Percentiles rank a stretch among this genome's conserved stretches.
These are phyloP conservation scores for Amphiprion percula DNA, from an alignment of 2,113 vertebrate species.

Conservation along the genomic window DNA sequence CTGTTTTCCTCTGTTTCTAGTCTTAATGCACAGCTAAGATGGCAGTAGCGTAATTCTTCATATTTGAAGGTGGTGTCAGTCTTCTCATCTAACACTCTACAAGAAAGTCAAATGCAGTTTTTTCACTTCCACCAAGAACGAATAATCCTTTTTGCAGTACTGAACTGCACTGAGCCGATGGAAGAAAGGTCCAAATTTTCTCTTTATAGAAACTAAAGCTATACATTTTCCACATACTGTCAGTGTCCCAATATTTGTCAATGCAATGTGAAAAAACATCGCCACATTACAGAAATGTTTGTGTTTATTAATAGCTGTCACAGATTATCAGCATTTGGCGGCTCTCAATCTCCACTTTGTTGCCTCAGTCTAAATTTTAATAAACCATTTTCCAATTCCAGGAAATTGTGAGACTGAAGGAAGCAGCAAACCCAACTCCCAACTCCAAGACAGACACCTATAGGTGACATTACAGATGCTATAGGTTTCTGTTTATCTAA, in stretches of 20 bases:
- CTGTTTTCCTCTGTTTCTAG: background rate
- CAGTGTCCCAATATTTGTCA: background rate
- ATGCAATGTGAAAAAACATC: background rate
- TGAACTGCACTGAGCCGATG: no score
- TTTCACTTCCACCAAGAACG: no score
- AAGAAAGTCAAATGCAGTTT: no score
- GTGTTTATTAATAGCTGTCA: background rate
- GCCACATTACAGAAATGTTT: background rate
- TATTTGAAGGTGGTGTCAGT: background rate
- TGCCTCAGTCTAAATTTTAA: background rate
- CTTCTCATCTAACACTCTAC: no score
- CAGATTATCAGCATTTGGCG: background rate
- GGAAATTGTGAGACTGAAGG: background rate
- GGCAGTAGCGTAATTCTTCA: background rate
- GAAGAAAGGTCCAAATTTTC: background rate
- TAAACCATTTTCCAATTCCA: background rate
- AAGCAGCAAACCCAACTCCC: background rate
- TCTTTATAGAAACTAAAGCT: background rate
- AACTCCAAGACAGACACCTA: constrained; percentile 11
- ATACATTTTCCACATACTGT: background rate
- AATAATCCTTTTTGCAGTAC: no score
- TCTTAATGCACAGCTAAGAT: background rate
- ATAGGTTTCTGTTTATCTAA: constrained; percentile 3
- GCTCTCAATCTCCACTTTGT: background rate
- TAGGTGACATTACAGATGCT: constrained; percentile 9